Conservation (phyloP, 2,888 invertebrate genomes). For the Ametastegia equiseti region DNA sequence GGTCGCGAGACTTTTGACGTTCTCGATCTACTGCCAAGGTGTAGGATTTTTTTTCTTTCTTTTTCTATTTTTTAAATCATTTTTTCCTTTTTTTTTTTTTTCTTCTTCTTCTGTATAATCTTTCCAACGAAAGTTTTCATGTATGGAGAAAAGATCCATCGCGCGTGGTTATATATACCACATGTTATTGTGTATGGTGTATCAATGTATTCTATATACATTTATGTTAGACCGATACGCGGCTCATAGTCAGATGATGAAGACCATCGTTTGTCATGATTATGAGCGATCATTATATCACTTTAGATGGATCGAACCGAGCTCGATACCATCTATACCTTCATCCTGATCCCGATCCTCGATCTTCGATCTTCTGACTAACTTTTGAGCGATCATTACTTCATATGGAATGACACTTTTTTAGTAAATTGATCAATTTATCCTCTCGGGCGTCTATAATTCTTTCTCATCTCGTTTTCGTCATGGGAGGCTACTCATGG, state of each 20-base stretch:
- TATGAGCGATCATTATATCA: slow-evolving; percentile 57
- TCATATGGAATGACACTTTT: slow-evolving; percentile 32
- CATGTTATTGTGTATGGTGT: neutral
- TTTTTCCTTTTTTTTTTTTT: too few species aligned
- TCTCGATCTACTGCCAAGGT: too few species aligned
- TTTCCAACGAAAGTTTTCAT: neutral
- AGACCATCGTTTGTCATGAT: slow-evolving; percentile 58
- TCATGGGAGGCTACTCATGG: neutral
- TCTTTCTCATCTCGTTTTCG: neutral
- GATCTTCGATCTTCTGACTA: neutral
- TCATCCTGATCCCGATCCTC: neutral
- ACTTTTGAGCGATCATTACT: slow-evolving; percentile 36
- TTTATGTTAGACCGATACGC: neutral
- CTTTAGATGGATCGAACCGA: slow-evolving; percentile 48
- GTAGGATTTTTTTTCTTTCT: neutral
- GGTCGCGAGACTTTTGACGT: neutral
- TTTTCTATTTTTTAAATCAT: too few species aligned
- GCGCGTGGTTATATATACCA: too few species aligned
- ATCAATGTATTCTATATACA: neutral
- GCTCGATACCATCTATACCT: slow-evolving; percentile 30
- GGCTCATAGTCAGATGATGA: neutral
- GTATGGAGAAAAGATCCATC: too few species aligned
- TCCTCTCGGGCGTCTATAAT: neutral
- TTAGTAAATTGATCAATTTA: slow-evolving; percentile 19
- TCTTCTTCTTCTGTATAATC: too few species aligned